Percentiles rank a stretch among this genome's conserved stretches.
Conservation (phyloP, 2,113 vertebrate species). For the Apteryx mantelli region DNA sequence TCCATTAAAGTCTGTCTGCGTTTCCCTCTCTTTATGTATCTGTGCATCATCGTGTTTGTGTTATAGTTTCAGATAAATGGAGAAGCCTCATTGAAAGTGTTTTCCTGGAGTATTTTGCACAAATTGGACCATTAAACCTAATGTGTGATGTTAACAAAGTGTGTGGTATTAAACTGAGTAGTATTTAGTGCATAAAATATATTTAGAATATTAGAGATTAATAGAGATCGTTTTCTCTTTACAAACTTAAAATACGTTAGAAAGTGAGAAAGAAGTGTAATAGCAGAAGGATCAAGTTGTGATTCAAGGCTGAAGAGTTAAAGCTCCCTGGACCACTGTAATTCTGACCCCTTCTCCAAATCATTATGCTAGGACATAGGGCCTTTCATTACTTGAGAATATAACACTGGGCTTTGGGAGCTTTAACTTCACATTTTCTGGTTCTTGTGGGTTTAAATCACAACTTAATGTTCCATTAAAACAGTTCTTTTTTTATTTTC, state of each 20-base stretch:
- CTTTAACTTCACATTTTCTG: background rate
- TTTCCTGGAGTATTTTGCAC: background rate
- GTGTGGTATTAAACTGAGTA: background rate
- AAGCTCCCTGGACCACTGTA: background rate
- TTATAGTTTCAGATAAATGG: background rate
- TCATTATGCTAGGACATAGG: background rate
- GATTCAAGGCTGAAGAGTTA: background rate
- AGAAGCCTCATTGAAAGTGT: background rate
- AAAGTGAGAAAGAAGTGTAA: background rate
- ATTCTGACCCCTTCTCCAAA: constrained; percentile 2
- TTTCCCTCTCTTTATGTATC: background rate
- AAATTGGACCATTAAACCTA: background rate
- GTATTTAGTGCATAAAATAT: background rate
- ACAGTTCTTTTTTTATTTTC: background rate
- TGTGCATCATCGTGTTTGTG: background rate
- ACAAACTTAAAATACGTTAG: background rate
- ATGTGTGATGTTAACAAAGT: background rate
- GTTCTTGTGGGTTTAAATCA: background rate
- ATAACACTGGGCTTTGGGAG: background rate
- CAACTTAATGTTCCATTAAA: background rate
- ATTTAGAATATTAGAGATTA: background rate
- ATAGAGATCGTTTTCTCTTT: background rate
- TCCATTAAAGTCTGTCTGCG: background rate
- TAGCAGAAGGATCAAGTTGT: background rate
- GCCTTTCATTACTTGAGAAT: background rate